Percentiles rank a stretch among this genome's conserved stretches.
phyloP scores from a whole-genome alignment of 2,888 invertebrate genomes.

The Prenolepis imparis region DNA sequence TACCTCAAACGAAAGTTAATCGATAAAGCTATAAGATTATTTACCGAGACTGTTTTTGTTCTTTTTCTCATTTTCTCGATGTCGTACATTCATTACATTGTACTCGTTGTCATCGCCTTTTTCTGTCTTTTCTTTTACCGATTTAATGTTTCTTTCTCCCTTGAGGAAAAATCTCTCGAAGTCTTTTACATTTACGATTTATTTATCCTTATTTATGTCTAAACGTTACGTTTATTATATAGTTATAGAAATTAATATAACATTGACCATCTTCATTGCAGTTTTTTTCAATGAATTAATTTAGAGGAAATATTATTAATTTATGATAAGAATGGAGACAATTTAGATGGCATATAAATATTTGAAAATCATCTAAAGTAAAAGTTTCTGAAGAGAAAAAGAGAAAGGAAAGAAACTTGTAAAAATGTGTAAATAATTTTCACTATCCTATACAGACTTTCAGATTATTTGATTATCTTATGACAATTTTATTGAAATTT shows the following conservation, averaged over 20 bases:
- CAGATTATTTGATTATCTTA: neutral
- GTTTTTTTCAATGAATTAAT: neutral
- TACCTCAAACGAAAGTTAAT: constrained; percentile 36
- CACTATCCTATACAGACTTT: neutral
- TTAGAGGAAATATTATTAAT: neutral
- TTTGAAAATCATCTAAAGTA: constrained; percentile 2
- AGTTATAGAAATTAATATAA: neutral
- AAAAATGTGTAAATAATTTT: neutral
- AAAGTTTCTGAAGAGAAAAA: neutral
- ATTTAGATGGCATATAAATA: neutral
- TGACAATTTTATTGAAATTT: neutral
- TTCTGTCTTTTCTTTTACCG: constrained; percentile 10
- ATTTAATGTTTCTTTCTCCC: constrained; percentile 23
- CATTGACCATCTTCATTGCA: neutral
- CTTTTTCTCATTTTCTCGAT: constrained; percentile 47
- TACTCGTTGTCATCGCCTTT: constrained; percentile 18
- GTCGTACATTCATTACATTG: constrained; percentile 32
- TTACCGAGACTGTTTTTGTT: constrained; percentile 14
- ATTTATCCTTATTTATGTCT: neutral
- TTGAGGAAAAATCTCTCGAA: neutral
- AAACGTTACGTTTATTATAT: neutral
- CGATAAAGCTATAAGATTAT: constrained; percentile 23
- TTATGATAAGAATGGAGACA: neutral
- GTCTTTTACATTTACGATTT: neutral
- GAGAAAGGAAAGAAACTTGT: neutral